A percentile compares a stretch with the other conserved stretches of the same genome.
Conservation (phyloP, 1,140 invertebrate genomes). For the Pseudomyrmex dendroicus region DNA sequence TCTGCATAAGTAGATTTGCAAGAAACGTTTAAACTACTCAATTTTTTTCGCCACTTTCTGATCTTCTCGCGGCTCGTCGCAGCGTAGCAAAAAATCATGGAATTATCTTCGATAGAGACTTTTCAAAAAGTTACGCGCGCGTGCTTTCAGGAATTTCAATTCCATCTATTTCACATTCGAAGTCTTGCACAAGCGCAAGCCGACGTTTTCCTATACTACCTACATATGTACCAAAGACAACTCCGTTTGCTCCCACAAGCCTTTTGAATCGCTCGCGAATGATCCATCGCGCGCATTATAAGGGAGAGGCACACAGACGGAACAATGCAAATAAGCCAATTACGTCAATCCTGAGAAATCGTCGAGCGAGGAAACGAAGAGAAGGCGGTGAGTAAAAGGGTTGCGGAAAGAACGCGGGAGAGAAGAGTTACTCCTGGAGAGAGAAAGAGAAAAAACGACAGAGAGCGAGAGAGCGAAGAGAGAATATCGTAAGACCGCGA, state of each 20-base stretch:
- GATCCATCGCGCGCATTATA: slow-evolving; percentile 72
- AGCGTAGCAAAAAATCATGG: neutral
- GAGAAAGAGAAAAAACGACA: neutral
- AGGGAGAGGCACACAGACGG: slow-evolving; percentile 63
- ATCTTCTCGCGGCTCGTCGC: neutral
- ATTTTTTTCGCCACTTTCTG: slow-evolving; percentile 10
- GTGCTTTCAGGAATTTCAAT: slow-evolving; percentile 28
- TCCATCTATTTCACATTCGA: slow-evolving; percentile 5
- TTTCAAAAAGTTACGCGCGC: neutral
- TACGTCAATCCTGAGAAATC: slow-evolving; percentile 80
- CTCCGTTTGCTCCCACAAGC: slow-evolving; percentile 9
- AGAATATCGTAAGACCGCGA: slow-evolving; percentile 60
- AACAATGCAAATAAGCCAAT: slow-evolving; percentile 80
- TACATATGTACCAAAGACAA: neutral
- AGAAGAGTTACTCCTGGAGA: neutral
- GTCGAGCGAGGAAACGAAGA: slow-evolving; percentile 48
- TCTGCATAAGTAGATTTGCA: slow-evolving; percentile 5
- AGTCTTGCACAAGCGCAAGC: neutral
- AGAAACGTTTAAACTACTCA: slow-evolving; percentile 8
- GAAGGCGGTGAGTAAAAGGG: neutral
- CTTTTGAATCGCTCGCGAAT: slow-evolving; percentile 44
- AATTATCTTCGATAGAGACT: slow-evolving; percentile 15
- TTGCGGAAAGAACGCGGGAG: neutral
- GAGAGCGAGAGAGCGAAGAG: slow-evolving; percentile 5
- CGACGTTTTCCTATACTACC: slow-evolving; percentile 31